Conservation (phyloP, 2,888 invertebrate genomes). For the Gymnoscelis rufifasciata region DNA sequence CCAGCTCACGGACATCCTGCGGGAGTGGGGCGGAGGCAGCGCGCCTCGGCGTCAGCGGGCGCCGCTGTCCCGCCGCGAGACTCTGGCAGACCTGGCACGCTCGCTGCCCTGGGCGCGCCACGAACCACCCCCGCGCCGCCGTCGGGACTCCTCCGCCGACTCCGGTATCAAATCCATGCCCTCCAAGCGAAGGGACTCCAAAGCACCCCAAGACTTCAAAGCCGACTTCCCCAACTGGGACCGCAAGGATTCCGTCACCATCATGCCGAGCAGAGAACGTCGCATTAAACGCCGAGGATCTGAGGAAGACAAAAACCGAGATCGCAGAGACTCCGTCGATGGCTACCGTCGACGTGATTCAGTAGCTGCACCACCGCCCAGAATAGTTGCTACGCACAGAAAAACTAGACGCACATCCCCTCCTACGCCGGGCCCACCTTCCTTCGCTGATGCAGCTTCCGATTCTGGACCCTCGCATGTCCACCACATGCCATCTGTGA, state of each 20-base stretch:
- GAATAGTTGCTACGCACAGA: constrained; percentile 81
- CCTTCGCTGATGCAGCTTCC: constrained; percentile 80
- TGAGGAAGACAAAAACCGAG: constrained; percentile 74
- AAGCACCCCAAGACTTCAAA: constrained; percentile 82
- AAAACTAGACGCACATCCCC: constrained; percentile 70
- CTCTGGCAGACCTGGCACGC: constrained; percentile 91
- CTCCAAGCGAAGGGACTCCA: constrained; percentile 86
- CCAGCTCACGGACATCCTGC: constrained; percentile 91
- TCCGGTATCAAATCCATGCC: constrained; percentile 88
- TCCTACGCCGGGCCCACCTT: constrained; percentile 63
- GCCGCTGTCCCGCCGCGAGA: constrained; percentile 90
- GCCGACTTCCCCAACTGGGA: constrained; percentile 87
- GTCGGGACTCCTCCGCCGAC: constrained; percentile 93
- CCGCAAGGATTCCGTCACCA: constrained; percentile 82
- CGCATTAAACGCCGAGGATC: constrained; percentile 80
- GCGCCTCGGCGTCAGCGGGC: constrained; percentile 77
- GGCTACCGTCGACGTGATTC: constrained; percentile 86
- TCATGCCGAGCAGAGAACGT: constrained; percentile 66
- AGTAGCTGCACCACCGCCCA: constrained; percentile 77
- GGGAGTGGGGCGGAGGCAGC: constrained; percentile 88
- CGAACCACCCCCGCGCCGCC: constrained; percentile 81
- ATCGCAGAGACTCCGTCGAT: constrained; percentile 83
- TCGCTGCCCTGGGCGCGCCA: constrained; percentile 89
- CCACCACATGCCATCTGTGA: constrained; percentile 65
- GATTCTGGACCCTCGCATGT: constrained; percentile 81